A percentile compares a stretch with the other conserved stretches of the same genome.
Evolutionary conservation across 2,888 invertebrate species (phyloP).

Genomic region (Lottia gigantea): DNA sequence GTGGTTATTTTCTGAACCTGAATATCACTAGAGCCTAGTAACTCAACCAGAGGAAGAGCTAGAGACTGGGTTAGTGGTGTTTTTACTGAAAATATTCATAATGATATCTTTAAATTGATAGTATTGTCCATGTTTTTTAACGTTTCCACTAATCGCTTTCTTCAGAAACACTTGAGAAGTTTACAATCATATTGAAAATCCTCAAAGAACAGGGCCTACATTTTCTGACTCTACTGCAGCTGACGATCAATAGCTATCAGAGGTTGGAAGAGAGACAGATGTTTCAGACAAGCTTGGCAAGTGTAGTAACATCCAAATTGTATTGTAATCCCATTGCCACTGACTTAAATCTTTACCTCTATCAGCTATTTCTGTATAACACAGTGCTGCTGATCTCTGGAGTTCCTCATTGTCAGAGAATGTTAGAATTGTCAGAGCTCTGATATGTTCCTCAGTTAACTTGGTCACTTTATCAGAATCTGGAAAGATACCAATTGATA

Average conservation of each 20-base stretch:
- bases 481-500: conserved; percentile 3
- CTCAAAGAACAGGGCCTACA: too few species aligned
- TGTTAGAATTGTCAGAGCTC: conserved; percentile 54
- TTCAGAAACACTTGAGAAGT: too few species aligned
- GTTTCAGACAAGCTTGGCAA: too few species aligned
- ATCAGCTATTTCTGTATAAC: conserved; percentile 57
- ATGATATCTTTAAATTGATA: too few species aligned
- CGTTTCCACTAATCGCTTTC: too few species aligned
- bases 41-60: conserved; percentile 48
- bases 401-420: conserved; percentile 59
- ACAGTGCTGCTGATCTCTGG: conserved; percentile 58
- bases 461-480: conserved; percentile 25
- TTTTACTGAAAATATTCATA: conserved; percentile 39
- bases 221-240: too few species aligned
- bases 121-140: too few species aligned
- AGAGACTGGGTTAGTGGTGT: conserved; percentile 40
- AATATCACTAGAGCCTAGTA: conserved; percentile 44
- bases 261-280: too few species aligned
- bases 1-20: conserved; percentile 54
- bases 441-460: conserved; percentile 50
- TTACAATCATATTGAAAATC: too few species aligned
- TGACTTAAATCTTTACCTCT: conserved; percentile 50
- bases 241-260: too few species aligned
- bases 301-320: too few species aligned
- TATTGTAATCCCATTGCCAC: too few species aligned